These are phyloP conservation scores for Drosophila sp. DNA, from an alignment of 1,140 invertebrate genomes.

Conservation along the genomic window DNA sequence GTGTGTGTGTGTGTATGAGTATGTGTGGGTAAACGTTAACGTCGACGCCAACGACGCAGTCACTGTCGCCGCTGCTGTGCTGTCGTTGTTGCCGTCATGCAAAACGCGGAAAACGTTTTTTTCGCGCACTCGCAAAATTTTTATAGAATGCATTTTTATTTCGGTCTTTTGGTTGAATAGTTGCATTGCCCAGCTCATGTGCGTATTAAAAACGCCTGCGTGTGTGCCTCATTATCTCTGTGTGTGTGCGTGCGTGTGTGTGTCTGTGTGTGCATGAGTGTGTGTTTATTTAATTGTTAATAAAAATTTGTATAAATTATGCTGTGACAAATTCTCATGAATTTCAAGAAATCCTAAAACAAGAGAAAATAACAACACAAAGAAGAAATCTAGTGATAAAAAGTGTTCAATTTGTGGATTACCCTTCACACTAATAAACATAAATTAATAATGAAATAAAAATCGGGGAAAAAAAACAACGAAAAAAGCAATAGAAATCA, in stretches of 20 bases:
- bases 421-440: neutral
- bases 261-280: constrained; percentile 26
- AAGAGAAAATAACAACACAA: neutral
- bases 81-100: constrained; percentile 61
- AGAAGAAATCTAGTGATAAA: neutral
- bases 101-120: constrained; percentile 79
- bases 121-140: constrained; percentile 80
- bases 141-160: constrained; percentile 81
- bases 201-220: constrained; percentile 40
- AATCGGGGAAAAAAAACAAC: constrained; percentile 1
- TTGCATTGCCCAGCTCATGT: constrained; percentile 71
- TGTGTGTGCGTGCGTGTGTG: constrained; percentile 19
- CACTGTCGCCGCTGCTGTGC: constrained; percentile 28
- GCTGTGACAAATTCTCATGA: constrained; percentile 10
- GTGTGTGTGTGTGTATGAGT: constrained; percentile 20
- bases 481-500: neutral
- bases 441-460: neutral
- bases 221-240: constrained; percentile 46
- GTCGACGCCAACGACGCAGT: constrained; percentile 49
- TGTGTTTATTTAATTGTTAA: constrained; percentile 41
- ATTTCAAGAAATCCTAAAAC: constrained; percentile 11
- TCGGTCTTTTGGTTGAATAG: constrained; percentile 80
- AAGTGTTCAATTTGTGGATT: neutral
- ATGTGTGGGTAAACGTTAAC: constrained; percentile 38
- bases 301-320: constrained; percentile 34